Conservation (phyloP, 1,140 invertebrate species). For the Marisa cornuarietis region DNA sequence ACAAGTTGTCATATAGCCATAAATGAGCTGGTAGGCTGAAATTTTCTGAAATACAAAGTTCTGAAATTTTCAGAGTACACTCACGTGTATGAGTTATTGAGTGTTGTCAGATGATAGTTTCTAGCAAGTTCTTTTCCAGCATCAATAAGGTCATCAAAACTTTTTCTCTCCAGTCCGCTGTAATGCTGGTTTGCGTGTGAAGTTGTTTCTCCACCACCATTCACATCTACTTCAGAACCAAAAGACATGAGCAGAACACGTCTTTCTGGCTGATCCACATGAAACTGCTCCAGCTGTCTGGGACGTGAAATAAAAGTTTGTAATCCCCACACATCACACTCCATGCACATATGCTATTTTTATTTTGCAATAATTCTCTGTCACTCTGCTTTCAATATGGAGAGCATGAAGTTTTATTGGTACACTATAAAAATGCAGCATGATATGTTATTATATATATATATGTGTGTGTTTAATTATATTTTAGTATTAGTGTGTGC, state of each 20-base stretch:
- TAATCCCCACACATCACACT: neutral
- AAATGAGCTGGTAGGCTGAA: too few species aligned
- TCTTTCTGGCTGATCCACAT: constrained; percentile 53
- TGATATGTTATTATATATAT: too few species aligned
- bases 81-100: constrained; percentile 41
- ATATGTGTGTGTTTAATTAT: too few species aligned
- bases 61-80: too few species aligned
- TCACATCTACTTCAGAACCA: constrained; percentile 46
- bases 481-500: too few species aligned
- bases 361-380: too few species aligned
- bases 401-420: too few species aligned
- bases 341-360: neutral
- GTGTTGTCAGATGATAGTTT: constrained; percentile 36
- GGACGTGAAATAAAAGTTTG: neutral
- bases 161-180: constrained; percentile 23
- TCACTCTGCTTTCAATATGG: neutral
- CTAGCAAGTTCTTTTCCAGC: constrained; percentile 38
- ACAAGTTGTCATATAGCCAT: too few species aligned
- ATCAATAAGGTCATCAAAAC: constrained; percentile 41
- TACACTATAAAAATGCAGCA: too few species aligned
- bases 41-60: too few species aligned
- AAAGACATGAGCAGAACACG: constrained; percentile 53
- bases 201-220: constrained; percentile 38
- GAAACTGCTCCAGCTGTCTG: constrained; percentile 54
- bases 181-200: neutral